phyloP scores from a whole-genome alignment of 2,113 vertebrate species.

The Xiphophorus maculatus region DNA sequence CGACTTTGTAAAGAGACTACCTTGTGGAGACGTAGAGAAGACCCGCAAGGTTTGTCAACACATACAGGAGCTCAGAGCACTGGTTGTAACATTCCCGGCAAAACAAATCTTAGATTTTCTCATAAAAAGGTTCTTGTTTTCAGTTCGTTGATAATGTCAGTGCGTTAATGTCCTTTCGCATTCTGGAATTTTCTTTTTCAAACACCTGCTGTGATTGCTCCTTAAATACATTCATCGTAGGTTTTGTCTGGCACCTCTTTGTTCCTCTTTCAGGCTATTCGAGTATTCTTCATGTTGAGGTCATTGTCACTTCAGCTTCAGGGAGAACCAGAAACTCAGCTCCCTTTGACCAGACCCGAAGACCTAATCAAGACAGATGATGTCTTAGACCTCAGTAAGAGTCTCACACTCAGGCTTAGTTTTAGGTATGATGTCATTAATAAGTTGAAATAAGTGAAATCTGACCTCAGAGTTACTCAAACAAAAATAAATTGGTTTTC shows the following conservation, averaged over 20 bases:
- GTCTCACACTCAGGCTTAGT: neutral
- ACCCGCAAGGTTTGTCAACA: conserved; percentile 86
- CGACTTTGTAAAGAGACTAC: conserved; percentile 96
- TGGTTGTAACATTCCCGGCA: neutral
- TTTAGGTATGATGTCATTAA: neutral
- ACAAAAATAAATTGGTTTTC: neutral
- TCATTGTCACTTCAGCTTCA: conserved; percentile 89
- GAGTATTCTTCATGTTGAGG: conserved; percentile 96
- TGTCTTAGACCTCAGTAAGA: conserved; percentile 96
- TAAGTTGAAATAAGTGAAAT: neutral
- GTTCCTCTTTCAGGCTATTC: conserved; percentile 86
- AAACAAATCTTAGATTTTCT: neutral
- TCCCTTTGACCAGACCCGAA: conserved; percentile 92
- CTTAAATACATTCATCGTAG: neutral
- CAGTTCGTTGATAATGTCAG: too few species aligned
- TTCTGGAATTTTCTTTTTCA: neutral
- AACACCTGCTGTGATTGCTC: neutral
- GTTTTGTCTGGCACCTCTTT: neutral
- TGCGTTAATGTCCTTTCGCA: neutral
- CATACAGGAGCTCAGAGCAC: neutral
- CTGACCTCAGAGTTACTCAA: neutral
- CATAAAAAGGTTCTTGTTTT: too few species aligned
- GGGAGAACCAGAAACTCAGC: conserved; percentile 90
- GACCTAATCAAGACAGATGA: conserved; percentile 97
- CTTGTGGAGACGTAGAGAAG: conserved; percentile 95